Percentiles rank a stretch among this genome's conserved stretches.
Evolutionary conservation across 2,888 invertebrate genomes (phyloP).

Genomic region (Watsonalla cultraria): DNA sequence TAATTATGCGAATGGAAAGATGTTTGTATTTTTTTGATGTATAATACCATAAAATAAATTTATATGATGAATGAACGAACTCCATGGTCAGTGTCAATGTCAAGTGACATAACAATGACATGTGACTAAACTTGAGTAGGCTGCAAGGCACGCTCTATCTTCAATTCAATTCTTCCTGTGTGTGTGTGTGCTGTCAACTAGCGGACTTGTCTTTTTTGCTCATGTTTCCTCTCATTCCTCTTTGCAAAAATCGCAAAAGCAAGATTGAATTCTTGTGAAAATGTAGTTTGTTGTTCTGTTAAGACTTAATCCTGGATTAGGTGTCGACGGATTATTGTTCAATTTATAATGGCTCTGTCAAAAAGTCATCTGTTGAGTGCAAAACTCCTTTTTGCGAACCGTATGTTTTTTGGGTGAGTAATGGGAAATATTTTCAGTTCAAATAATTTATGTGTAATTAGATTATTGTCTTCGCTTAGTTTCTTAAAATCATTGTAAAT

Average conservation of each 20-base stretch:
- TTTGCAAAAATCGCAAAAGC: neutral
- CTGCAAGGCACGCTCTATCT: too few species aligned
- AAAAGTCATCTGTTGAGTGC: constrained; percentile 29
- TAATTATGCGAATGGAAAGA: too few species aligned
- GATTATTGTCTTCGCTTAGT: neutral
- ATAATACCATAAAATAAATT: too few species aligned
- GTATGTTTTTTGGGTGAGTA: constrained; percentile 35
- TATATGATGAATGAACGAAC: too few species aligned
- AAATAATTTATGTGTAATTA: neutral
- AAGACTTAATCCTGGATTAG: neutral
- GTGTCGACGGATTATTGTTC: neutral
- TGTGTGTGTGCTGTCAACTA: too few species aligned
- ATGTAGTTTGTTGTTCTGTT: constrained; percentile 2
- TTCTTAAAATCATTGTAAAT: neutral
- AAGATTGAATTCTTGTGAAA: constrained; percentile 12
- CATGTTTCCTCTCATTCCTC: neutral
- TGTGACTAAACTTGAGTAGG: too few species aligned
- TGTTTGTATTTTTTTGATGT: too few species aligned
- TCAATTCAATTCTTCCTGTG: too few species aligned
- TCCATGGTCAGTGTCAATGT: too few species aligned
- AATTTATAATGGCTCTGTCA: constrained; percentile 40
- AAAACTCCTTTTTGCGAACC: constrained; percentile 30
- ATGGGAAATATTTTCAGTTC: neutral
- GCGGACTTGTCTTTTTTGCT: too few species aligned
- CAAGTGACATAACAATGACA: too few species aligned